phyloP scores from a whole-genome alignment of 2,888 invertebrate genomes.

The Polyommatus icarus region DNA sequence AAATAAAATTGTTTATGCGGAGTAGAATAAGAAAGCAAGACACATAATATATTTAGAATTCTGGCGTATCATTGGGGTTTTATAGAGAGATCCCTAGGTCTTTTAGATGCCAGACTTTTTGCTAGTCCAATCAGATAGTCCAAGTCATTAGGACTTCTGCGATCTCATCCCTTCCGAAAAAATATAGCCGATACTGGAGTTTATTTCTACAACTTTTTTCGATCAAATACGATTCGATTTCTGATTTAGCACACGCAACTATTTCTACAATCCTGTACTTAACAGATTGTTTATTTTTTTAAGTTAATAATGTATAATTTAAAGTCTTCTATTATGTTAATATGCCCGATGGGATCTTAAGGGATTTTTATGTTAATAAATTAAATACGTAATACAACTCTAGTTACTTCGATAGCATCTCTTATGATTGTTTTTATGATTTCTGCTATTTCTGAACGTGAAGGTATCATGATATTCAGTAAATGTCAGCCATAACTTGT shows the following conservation, averaged over 20 bases:
- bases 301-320: not conserved
- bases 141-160: not conserved
- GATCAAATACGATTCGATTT: not conserved
- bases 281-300: not conserved
- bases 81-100: not conserved
- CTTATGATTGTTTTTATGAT: not conserved
- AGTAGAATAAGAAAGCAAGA: not conserved
- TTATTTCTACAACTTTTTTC: not conserved
- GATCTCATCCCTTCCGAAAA: not conserved
- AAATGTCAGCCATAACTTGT: conserved; percentile 19
- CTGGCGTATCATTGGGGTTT: not conserved
- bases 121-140: not conserved
- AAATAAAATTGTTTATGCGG: too few relatives aligned
- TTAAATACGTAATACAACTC: too few relatives aligned
- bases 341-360: too few relatives aligned
- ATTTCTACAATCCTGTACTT: not conserved
- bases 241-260: not conserved
- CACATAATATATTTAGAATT: not conserved
- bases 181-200: not conserved
- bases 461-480: conserved; percentile 15
- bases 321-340: not conserved
- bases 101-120: not conserved
- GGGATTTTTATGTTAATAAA: too few relatives aligned
- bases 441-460: not conserved
- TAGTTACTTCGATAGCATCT: not conserved